These are phyloP conservation scores for Drosophila grimshawi DNA, from an alignment of 1,140 invertebrate genomes.

Conservation along the genomic window DNA sequence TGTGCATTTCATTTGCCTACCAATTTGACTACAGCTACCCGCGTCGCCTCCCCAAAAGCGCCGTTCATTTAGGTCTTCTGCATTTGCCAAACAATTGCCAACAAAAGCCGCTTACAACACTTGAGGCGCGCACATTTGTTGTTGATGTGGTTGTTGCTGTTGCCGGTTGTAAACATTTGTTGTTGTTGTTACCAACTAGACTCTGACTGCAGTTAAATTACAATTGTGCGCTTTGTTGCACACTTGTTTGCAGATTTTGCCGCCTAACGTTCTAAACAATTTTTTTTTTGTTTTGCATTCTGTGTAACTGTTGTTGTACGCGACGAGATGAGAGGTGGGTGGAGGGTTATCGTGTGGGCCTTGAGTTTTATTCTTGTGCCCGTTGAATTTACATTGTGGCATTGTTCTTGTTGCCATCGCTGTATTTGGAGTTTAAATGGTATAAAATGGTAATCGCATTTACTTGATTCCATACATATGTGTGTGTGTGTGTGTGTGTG, in stretches of 20 bases:
- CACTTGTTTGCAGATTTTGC: conserved; percentile 64
- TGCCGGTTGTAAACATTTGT: conserved; percentile 37
- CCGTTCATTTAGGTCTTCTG: conserved; percentile 14
- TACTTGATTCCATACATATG: conserved; percentile 45
- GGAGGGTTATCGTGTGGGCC: not conserved
- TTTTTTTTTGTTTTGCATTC: not conserved
- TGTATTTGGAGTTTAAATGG: conserved; percentile 62
- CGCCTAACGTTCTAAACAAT: conserved; percentile 35
- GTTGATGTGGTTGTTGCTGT: conserved; percentile 44
- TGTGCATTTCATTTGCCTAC: conserved; percentile 69
- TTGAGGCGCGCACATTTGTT: conserved; percentile 73
- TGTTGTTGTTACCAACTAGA: conserved; percentile 71
- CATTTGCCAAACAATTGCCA: conserved; percentile 74
- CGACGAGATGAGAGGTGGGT: not conserved
- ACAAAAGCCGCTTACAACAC: conserved; percentile 83
- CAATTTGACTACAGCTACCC: conserved; percentile 26
- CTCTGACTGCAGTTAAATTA: conserved; percentile 82
- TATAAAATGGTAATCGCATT: conserved; percentile 82
- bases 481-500: conserved; percentile 16
- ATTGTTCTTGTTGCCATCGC: conserved; percentile 50
- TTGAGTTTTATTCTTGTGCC: conserved; percentile 16
- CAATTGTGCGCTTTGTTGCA: conserved; percentile 81
- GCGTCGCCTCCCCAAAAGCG: not conserved
- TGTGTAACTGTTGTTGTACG: conserved; percentile 12
- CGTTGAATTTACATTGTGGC: conserved; percentile 24